Base-by-base conservation (phyloP, 2,797 vertebrate species). In the Amblyopsis hoosieri region DNA sequence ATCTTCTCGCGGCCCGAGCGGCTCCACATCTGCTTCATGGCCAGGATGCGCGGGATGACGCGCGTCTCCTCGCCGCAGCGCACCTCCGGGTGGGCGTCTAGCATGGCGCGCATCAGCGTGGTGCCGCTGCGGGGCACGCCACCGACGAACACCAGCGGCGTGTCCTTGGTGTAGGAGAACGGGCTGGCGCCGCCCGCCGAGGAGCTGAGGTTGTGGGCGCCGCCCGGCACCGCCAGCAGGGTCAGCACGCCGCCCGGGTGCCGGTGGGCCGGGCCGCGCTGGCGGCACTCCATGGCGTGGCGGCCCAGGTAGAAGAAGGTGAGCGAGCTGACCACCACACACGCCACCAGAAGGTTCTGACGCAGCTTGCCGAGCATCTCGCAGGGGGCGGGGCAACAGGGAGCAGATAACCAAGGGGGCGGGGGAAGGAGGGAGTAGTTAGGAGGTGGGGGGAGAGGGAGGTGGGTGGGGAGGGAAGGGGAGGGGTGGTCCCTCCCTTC, bases 11-110 rank as follows among this genome's bases (percentile, higher is more conserved):
- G 93, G 64, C 96, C 97, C 0, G 97, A 99, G 6, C 96, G 91
- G 19, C 96, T 97, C 97, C 97, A 98, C 97, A 99, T 98, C 91
- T 99, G 97, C 74, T 99, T 99, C 72, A 99, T 94, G 0, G 97
- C 97, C 72, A 99, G 86, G 53, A 99, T 97, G 11, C 96, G 92
- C 0, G 97, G 97, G 65, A 98, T 98, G 48, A 99, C 97, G 0
- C 97, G 91, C 0, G 97, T 99, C 85, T 98, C 97, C 74, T 99
- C 97, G 0, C 97, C 96, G 0, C 97, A 99, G 10, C 96, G 95
- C 12, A 99, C 86, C 0, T 97, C 95, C 0, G 97, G 97, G 68
- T 99, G 97, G 2, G 97, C 97, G 0, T 99, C 97, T 42, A 99
- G 84, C 97, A 99, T 99, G 53, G 97, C 97, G 13, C 97, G 87